Percentiles rank a stretch among this genome's conserved stretches.
Evolutionary conservation across 2,797 vertebrate species (phyloP).

Genomic region (Lepilemur ruficaudatus): DNA sequence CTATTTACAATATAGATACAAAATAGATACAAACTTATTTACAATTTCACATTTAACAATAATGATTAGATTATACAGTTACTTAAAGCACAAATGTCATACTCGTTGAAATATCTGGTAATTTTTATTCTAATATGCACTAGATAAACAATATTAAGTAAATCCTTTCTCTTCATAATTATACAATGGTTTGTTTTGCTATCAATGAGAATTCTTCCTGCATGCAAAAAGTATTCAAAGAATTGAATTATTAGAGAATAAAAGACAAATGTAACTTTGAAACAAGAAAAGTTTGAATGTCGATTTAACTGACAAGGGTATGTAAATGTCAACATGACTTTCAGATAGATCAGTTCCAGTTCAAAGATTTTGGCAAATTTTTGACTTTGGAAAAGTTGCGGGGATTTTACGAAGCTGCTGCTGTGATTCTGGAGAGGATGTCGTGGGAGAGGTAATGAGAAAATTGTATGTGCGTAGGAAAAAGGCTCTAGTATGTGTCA

Average conservation of each 20-base stretch:
- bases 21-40: no score
- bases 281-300: constrained; percentile 1
- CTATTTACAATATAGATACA: background rate
- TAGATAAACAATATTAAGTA: background rate
- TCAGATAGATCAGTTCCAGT: constrained; percentile 30
- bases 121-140: background rate
- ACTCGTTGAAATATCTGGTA: background rate
- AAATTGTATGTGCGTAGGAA: background rate
- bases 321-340: background rate
- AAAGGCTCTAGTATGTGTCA: constrained; percentile 12
- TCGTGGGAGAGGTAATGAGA: background rate
- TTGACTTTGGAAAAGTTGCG: constrained; percentile 35
- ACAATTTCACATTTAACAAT: background rate
- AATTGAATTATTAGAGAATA: background rate
- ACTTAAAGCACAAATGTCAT: background rate
- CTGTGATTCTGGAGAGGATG: background rate
- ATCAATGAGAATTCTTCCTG: background rate
- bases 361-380: constrained; percentile 42
- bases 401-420: background rate
- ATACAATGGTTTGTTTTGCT: background rate
- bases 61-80: background rate
- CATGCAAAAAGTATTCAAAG: background rate
- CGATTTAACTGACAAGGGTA: background rate
- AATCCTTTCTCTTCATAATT: background rate
- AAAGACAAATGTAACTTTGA: background rate